These are phyloP conservation scores for Rambutsinella grinnellia DNA, from an alignment of 2,888 invertebrate species.

Conservation along the genomic window DNA sequence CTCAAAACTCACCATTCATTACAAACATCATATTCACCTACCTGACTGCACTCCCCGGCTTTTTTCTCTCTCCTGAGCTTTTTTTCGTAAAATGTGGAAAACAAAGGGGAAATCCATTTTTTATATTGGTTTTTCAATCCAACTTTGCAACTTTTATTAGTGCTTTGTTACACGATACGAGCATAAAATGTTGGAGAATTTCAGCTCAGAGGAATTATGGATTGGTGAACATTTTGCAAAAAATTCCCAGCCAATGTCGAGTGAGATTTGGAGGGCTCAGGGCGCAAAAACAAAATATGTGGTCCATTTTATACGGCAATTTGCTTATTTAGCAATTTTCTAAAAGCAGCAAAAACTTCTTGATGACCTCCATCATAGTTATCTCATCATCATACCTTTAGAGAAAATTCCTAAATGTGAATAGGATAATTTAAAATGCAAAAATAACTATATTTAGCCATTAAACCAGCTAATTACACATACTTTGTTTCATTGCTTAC, in stretches of 20 bases:
- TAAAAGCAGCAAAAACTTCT: too few species aligned
- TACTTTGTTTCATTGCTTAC: too few species aligned
- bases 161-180: not conserved
- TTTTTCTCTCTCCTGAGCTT: not conserved
- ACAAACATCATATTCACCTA: not conserved
- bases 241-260: conserved; percentile 34
- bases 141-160: conserved; percentile 1
- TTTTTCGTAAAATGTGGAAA: not conserved
- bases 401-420: too few species aligned
- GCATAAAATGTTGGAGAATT: not conserved
- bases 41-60: not conserved
- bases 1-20: not conserved
- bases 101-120: conserved; percentile 18
- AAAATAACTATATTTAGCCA: not conserved
- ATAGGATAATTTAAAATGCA: too few species aligned
- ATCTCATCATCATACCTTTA: too few species aligned
- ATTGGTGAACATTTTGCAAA: conserved; percentile 59
- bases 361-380: too few species aligned
- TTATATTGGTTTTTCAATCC: conserved; percentile 31
- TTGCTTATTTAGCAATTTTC: too few species aligned
- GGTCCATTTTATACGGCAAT: too few species aligned
- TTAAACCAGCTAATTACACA: too few species aligned
- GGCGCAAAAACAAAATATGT: too few species aligned
- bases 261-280: too few species aligned
- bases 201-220: conserved; percentile 49